Evolutionary conservation across 2,888 invertebrate genomes (phyloP).

Genomic region (Acronicta alni): DNA sequence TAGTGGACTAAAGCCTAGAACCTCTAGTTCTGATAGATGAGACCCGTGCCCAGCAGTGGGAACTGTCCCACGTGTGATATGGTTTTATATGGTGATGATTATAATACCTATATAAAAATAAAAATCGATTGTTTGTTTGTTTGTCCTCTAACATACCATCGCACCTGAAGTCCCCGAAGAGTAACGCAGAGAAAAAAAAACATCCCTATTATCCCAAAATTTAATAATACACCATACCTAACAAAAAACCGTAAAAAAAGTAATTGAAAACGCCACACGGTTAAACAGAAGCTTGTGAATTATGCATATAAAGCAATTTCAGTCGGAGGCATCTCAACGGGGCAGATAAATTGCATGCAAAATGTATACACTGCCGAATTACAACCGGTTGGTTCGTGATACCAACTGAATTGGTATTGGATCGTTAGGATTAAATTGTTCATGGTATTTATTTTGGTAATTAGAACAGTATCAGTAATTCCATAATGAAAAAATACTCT

Average conservation of each 20-base stretch:
- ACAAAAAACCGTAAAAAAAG: slow-evolving; percentile 17
- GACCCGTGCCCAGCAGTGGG: no score
- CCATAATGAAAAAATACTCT: no score
- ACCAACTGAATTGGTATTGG: slow-evolving; percentile 1
- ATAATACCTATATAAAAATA: no score
- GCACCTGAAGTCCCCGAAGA: no score
- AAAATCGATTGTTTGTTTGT: no score
- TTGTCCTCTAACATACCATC: no score
- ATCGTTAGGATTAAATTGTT: not conserved
- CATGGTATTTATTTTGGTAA: not conserved
- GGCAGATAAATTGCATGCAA: slow-evolving; percentile 50
- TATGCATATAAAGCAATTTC: slow-evolving; percentile 59
- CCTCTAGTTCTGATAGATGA: no score
- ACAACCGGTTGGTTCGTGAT: not conserved
- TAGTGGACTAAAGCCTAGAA: no score
- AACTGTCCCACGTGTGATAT: no score
- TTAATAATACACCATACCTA: slow-evolving; percentile 11
- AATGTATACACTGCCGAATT: slow-evolving; percentile 39
- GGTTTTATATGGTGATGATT: no score
- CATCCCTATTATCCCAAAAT: slow-evolving; percentile 11
- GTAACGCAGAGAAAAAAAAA: no score
- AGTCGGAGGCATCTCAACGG: slow-evolving; percentile 35
- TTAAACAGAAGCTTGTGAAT: slow-evolving; percentile 50
- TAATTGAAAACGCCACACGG: slow-evolving; percentile 38
- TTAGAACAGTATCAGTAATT: no score